Evolutionary conservation across 37 sponge, comb jelly and placozoan genomes (phyloP).

Genomic region (Haliclona indistincta): DNA sequence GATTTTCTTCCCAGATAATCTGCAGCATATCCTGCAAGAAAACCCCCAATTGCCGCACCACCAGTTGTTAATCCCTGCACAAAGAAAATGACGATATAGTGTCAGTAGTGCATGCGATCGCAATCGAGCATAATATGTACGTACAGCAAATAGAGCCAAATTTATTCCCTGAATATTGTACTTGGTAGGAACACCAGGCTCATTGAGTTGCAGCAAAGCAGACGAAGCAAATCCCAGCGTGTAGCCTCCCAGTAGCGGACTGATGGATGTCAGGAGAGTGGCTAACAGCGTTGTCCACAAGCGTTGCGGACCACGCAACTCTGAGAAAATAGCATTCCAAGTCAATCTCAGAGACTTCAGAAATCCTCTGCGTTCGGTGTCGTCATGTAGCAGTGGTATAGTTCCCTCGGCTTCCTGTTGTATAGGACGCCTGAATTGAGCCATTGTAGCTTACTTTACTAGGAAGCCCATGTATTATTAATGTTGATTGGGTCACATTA

Average conservation of each 20-base stretch:
- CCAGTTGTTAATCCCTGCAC: slow-evolving; percentile 19
- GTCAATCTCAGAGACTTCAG: neutral
- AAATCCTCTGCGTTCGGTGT: too few species aligned
- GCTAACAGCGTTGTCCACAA: neutral
- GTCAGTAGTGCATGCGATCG: neutral
- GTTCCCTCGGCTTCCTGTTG: too few species aligned
- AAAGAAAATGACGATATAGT: neutral
- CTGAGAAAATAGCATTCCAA: neutral
- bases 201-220: slow-evolving; percentile 22
- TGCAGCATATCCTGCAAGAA: slow-evolving; percentile 23
- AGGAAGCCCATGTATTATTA: too few species aligned
- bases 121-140: neutral
- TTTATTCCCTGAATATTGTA: too few species aligned
- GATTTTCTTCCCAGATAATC: slow-evolving; percentile 29
- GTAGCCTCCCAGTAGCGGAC: slow-evolving; percentile 6
- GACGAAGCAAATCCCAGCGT: slow-evolving; percentile 18
- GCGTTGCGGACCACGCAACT: slow-evolving; percentile 2
- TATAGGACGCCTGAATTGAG: too few species aligned
- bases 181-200: too few species aligned
- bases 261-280: slow-evolving; percentile 5
- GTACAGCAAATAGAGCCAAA: too few species aligned
- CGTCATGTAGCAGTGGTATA: too few species aligned
- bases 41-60: slow-evolving; percentile 39
- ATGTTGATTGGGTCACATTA: too few species aligned
- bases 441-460: too few species aligned